Conservation (phyloP, 2,888 invertebrate species). For the Carabus problematicus region DNA sequence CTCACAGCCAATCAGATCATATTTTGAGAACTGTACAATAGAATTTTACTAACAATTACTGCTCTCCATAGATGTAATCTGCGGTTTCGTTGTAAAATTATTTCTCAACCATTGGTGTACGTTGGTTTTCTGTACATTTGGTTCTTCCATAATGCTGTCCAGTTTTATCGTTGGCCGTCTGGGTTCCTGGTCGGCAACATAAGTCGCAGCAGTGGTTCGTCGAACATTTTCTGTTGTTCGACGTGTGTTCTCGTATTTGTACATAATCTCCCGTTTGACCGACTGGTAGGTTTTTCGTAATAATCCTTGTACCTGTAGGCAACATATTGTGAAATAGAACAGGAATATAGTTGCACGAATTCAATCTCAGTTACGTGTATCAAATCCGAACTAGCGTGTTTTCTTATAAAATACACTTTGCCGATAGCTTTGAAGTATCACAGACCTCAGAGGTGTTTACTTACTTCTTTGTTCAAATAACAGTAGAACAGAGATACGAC, state of each 20-base stretch:
- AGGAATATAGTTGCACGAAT: background rate
- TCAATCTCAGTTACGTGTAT: background rate
- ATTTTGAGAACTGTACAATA: too few relatives aligned
- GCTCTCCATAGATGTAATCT: too few relatives aligned
- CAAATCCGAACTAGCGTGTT: too few relatives aligned
- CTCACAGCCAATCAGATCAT: too few relatives aligned
- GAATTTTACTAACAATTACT: too few relatives aligned
- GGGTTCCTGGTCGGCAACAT: slow-evolving; percentile 21
- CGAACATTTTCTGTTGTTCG: slow-evolving; percentile 21
- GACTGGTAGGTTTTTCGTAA: slow-evolving; percentile 10
- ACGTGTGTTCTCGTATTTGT: background rate
- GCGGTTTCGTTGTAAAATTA: slow-evolving; percentile 1
- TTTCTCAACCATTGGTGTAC: slow-evolving; percentile 22
- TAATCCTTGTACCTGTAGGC: slow-evolving; percentile 24
- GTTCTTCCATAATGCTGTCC: slow-evolving; percentile 21
- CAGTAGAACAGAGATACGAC: slow-evolving; percentile 72
- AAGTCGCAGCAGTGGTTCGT: slow-evolving; percentile 29
- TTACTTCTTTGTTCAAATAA: slow-evolving; percentile 69
- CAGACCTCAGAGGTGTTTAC: slow-evolving; percentile 17
- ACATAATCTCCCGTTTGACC: background rate
- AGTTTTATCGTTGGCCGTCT: slow-evolving; percentile 1
- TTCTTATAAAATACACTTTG: background rate
- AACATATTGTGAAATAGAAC: background rate
- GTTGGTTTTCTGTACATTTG: slow-evolving; percentile 11
- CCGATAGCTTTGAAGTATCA: background rate